Percentiles rank a stretch among this genome's conserved stretches.
These are phyloP conservation scores for Taenioides sp. DNA, from an alignment of 2,797 vertebrate genomes.

Conservation along the genomic window DNA sequence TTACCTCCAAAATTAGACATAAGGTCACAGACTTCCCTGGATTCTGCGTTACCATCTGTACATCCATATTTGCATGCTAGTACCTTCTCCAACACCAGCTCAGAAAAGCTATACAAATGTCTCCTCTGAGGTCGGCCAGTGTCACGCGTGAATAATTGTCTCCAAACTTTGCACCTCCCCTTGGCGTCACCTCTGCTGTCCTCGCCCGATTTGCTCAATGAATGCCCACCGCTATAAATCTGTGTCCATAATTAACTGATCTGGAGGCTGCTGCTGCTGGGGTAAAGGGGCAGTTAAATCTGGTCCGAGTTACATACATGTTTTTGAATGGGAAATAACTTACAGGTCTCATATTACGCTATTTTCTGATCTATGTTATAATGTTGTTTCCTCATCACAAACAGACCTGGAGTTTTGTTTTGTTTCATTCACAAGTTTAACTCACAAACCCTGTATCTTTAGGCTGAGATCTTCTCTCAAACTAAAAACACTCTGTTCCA, in stretches of 20 bases:
- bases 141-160: neutral
- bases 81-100: neutral
- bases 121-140: neutral
- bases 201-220: neutral
- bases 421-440: too few relatives aligned
- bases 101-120: neutral
- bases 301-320: neutral
- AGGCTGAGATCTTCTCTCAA: too few relatives aligned
- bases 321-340: neutral
- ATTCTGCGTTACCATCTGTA: neutral
- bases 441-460: too few relatives aligned
- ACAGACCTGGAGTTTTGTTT: too few relatives aligned
- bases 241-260: neutral
- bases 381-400: too few relatives aligned
- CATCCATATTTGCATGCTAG: conserved; percentile 7
- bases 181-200: conserved; percentile 1
- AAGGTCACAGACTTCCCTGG: neutral
- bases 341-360: too few relatives aligned
- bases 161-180: neutral
- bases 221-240: neutral
- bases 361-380: too few relatives aligned
- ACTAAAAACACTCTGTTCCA: too few relatives aligned
- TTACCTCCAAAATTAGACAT: neutral
- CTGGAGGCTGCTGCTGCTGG: neutral
- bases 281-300: neutral